Evolutionary conservation across 1,140 invertebrate genomes (phyloP).

Genomic region (Drosophila rhopaloa): DNA sequence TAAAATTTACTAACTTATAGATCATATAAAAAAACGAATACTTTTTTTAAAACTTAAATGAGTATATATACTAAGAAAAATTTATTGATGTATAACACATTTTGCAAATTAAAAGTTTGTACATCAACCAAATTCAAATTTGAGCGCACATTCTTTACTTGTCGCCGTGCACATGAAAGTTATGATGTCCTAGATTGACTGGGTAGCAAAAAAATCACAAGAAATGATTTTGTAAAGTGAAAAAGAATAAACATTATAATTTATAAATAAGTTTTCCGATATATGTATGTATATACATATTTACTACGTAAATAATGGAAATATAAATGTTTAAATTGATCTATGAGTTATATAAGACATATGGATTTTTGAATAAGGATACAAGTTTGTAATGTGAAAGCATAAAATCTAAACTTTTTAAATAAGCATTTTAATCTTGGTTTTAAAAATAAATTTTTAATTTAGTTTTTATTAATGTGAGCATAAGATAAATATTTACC

Average conservation of each 20-base stretch:
- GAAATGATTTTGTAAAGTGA: too few species aligned
- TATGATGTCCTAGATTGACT: too few species aligned
- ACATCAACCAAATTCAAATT: too few species aligned
- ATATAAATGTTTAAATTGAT: conserved; percentile 5
- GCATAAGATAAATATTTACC: conserved; percentile 3
- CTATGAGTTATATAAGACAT: neutral
- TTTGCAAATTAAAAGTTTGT: too few species aligned
- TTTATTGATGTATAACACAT: too few species aligned
- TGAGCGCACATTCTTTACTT: too few species aligned
- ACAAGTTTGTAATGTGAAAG: neutral
- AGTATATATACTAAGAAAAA: too few species aligned
- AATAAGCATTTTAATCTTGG: neutral
- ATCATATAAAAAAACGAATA: too few species aligned
- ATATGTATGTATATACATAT: conserved; percentile 5
- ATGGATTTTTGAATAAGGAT: neutral
- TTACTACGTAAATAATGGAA: conserved; percentile 15
- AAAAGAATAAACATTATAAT: neutral
- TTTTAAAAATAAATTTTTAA: conserved; percentile 7
- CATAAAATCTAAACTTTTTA: neutral
- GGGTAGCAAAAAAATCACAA: too few species aligned
- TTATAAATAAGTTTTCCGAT: neutral
- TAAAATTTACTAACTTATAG: too few species aligned
- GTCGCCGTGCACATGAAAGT: too few species aligned
- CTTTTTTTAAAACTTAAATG: too few species aligned
- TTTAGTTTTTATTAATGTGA: neutral